These are phyloP conservation scores for Himalopsyche phryganea DNA, from an alignment of 1,140 invertebrate genomes.

Conservation along the genomic window DNA sequence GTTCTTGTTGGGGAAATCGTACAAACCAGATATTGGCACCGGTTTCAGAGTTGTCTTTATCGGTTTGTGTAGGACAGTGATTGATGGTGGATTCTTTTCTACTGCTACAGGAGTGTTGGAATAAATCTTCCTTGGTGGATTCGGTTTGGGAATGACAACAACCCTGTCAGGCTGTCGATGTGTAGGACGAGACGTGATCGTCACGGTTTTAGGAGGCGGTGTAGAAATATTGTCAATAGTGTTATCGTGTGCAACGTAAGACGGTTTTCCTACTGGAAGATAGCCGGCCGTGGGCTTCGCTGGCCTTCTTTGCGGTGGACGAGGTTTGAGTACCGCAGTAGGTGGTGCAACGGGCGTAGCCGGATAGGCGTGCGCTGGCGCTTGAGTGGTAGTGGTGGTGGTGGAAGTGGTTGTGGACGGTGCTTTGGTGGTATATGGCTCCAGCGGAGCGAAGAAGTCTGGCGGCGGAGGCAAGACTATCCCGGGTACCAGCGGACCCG, in stretches of 20 bases:
- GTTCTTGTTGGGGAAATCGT: conserved; percentile 44
- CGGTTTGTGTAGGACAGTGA: conserved; percentile 39
- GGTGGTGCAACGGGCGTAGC: conserved; percentile 37
- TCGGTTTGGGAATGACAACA: conserved; percentile 31
- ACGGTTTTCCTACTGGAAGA: conserved; percentile 46
- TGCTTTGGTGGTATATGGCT: conserved; percentile 44
- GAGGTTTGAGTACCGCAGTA: conserved; percentile 22
- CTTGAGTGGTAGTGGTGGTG: conserved; percentile 38
- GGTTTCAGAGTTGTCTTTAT: conserved; percentile 50
- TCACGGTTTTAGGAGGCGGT: conserved; percentile 17
- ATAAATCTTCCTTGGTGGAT: conserved; percentile 39
- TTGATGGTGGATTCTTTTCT: conserved; percentile 41
- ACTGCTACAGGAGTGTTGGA: conserved; percentile 40
- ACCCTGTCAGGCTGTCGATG: conserved; percentile 12
- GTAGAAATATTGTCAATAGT: conserved; percentile 19
- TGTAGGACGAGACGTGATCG: conserved; percentile 21
- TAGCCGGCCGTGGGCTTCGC: conserved; percentile 37
- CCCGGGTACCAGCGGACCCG: conserved; percentile 81
- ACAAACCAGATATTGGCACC: conserved; percentile 37
- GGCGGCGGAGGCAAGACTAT: conserved; percentile 83
- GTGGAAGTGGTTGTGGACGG: conserved; percentile 44
- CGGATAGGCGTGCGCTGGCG: conserved; percentile 39
- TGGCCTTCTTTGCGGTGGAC: conserved; percentile 3
- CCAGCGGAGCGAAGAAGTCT: conserved; percentile 72
- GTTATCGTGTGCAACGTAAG: conserved; percentile 37